Conservation (phyloP, 2,797 vertebrate genomes). For the Peromyscus melanophrys region DNA sequence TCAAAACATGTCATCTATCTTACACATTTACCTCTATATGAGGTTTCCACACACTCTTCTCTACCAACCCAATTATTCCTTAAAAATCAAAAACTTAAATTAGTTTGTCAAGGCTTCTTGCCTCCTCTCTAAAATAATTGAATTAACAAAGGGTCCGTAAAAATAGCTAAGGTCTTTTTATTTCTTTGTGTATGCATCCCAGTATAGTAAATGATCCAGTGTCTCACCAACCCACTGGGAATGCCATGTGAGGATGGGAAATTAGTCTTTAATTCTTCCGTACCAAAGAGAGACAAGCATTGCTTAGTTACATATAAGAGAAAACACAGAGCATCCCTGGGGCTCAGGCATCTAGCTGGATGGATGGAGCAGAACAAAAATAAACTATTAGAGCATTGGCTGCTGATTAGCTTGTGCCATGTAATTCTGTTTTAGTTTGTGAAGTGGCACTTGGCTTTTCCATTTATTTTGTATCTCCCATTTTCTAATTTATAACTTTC, state of each 20-base stretch:
- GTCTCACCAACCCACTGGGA: constrained; percentile 16
- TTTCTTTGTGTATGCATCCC: constrained; percentile 24
- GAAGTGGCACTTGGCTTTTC: constrained; percentile 58
- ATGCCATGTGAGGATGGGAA: not conserved
- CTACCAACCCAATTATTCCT: constrained; percentile 40
- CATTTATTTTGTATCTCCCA: constrained; percentile 57
- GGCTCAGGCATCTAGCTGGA: constrained; percentile 46
- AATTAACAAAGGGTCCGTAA: constrained; percentile 51
- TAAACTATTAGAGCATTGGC: constrained; percentile 58
- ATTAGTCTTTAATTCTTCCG: constrained; percentile 43
- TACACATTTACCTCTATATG: not conserved
- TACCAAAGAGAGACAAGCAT: constrained; percentile 33
- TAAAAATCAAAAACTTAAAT: constrained; percentile 69
- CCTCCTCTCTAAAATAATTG: constrained; percentile 40
- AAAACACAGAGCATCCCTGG: not conserved
- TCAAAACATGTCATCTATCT: constrained; percentile 25
- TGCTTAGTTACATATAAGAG: constrained; percentile 38
- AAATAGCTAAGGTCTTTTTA: constrained; percentile 40
- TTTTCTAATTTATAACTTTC: constrained; percentile 59
- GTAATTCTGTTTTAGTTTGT: constrained; percentile 15
- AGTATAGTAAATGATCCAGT: constrained; percentile 53
- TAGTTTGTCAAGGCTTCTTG: constrained; percentile 39
- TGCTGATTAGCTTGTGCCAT: constrained; percentile 48
- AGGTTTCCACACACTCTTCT: not conserved
- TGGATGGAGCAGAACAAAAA: constrained; percentile 32